Evolutionary conservation across 2,888 invertebrate species (phyloP), one percentile per base, ranked within the genome.

Genomic region (Oeneis ivallda): DNA sequence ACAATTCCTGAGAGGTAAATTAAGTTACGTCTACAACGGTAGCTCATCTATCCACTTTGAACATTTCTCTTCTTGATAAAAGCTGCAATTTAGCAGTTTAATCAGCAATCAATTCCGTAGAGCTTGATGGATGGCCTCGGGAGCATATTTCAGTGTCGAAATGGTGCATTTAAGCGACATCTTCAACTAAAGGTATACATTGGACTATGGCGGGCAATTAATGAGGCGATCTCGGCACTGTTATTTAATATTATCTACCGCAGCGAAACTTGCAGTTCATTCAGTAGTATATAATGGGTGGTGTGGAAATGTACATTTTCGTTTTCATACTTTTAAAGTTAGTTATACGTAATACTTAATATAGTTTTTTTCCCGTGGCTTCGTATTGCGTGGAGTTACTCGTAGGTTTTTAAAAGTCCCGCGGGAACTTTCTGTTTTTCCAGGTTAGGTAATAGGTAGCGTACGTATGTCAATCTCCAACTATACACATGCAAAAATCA

Each of bases 41-140:
- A 49, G 61, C 53, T 67, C 60, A 57, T 63, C 68, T 69, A 70
- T 65, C 66, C 65, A 65, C 67, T 72, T 67, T 71, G 63, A 70
- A 72, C 70, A 72, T 71, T 76, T 70, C 74, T 73, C 70, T 69
- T 62, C 64, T 62, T 71, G 72, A 78, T 79, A 77, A 80, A 72
- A 72, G 73, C 74, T 76, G 81, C 79, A 80, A 84, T 85, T 85
- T 82, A 84, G 80, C 82, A 84, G 82, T 83, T 84, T 86, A 85
- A 86, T 84, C 83, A 85, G 78, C 80, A 78, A 85, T 85, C 82
- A 83, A 83, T 86, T 84, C 80, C 72, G 72, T 80, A 82, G 81
- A 82, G 81, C 82, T 82, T 85, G 87, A 89, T 85, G 77, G 84
- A 89, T 86, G 78, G 78, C 80, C 79, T 77, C 77, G 74, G 75